phyloP scores from a whole-genome alignment of 2,113 vertebrate genomes.

The Theristicus caerulescens region DNA sequence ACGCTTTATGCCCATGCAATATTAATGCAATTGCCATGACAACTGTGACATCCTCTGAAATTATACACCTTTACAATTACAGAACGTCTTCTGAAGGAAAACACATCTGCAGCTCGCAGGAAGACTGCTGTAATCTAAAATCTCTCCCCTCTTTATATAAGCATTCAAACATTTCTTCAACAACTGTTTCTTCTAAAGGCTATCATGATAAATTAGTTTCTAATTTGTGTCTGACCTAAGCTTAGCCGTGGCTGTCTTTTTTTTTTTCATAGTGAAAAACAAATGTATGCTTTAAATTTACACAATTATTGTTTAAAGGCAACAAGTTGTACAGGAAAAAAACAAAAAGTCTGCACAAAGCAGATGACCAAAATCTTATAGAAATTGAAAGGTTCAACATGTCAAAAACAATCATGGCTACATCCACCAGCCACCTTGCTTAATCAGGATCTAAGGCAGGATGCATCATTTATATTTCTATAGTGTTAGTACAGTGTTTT shows the following conservation, averaged over 20 bases:
- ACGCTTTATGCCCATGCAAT: constrained; percentile 29
- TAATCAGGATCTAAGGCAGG: background rate
- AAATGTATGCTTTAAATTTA: background rate
- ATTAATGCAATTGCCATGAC: constrained; percentile 75
- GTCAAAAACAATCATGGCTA: background rate
- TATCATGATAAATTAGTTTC: background rate
- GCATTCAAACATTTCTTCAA: background rate
- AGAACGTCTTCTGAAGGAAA: constrained; percentile 49
- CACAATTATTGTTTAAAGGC: background rate
- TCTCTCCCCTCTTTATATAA: background rate
- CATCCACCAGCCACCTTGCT: background rate
- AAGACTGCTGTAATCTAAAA: background rate
- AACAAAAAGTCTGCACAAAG: background rate
- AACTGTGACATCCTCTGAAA: constrained; percentile 59
- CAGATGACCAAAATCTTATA: background rate
- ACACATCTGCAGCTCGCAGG: background rate
- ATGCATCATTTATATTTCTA: background rate
- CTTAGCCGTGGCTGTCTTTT: background rate
- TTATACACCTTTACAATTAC: constrained; percentile 66
- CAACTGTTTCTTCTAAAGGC: background rate
- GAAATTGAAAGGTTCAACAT: background rate
- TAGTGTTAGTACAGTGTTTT: background rate
- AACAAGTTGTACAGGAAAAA: background rate
- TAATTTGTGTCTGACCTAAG: background rate
- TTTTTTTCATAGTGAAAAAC: background rate